Evolutionary conservation across 2,888 invertebrate species (phyloP), one percentile per base, ranked within the genome.

Genomic region (Pammene fasciana): DNA sequence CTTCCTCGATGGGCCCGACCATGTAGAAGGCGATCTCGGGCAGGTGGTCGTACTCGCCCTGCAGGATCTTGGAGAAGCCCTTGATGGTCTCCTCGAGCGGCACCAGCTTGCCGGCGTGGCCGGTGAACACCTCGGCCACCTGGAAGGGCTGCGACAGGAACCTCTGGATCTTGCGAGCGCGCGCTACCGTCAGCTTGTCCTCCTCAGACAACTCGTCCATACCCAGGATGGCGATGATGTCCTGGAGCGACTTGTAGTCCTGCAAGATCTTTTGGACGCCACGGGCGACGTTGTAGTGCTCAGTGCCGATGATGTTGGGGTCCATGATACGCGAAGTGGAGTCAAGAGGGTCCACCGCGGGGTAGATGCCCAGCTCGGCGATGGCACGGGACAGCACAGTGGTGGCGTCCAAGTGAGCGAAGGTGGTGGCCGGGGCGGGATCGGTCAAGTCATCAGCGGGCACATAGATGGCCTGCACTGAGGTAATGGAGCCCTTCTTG

Each of bases 381-480:
- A 98, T 98, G 80, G 97, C 97, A 85, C 98, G 95, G 26, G 97
- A 97, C 90, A 98, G 90, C 76, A 98, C 98, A 87, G 98, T 98
- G 74, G 98, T 98, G 84, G 98, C 98, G 83, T 98, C 98, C 94
- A 98, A 96, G 91, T 98, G 98, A 89, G 98, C 97, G 82, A 98
- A 98, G 38, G 98, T 98, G 72, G 98, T 98, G 75, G 98, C 98
- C 61, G 98, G 98, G 61, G 98, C 98, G 73, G 98, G 98, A 94
- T 98, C 98, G 82, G 98, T 98, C 92, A 98, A 96, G 91, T 98
- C 98, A 89, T 98, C 98, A 84, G 98, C 98, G 26, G 98, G 98
- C 80, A 98, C 98, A 81, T 98, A 98, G 85, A 97, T 96, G 75
- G 97, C 97, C 90, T 96, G 96, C 76, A 97, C 97, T 65, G 96